Percentiles rank a stretch among this genome's conserved stretches.
These are phyloP conservation scores for Cyanoliseus patagonus DNA, from an alignment of 2,113 vertebrate genomes.

Conservation along the genomic window DNA sequence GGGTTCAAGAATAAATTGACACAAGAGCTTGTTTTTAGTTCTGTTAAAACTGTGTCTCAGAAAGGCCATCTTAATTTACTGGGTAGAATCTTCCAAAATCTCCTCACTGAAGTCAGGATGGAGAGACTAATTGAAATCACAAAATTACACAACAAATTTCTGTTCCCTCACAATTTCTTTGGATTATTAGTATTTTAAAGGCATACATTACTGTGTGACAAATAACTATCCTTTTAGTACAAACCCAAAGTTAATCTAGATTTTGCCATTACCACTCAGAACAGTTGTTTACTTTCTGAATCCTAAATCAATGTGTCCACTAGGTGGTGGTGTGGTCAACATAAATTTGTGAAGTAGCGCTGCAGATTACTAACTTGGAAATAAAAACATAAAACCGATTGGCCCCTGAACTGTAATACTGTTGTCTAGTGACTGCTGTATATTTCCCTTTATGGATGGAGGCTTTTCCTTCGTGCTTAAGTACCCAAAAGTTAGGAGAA, in stretches of 20 bases:
- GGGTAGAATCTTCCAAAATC: neutral
- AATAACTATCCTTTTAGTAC: neutral
- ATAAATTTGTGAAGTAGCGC: neutral
- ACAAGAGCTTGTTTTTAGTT: neutral
- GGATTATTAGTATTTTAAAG: neutral
- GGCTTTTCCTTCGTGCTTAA: neutral
- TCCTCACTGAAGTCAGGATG: neutral
- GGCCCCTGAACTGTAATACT: no score
- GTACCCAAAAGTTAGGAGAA: neutral
- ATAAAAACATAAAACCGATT: fast-evolving
- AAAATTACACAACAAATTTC: neutral
- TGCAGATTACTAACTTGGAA: neutral
- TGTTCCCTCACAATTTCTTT: neutral
- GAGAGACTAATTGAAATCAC: neutral
- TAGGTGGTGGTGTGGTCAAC: conserved; percentile 45
- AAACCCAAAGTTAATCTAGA: neutral
- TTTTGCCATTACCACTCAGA: fast-evolving
- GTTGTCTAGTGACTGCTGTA: neutral
- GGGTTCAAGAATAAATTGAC: neutral
- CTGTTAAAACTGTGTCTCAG: neutral
- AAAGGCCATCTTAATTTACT: neutral
- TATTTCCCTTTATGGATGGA: neutral
- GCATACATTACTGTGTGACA: no score
- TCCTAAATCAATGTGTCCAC: neutral
- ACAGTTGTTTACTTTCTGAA: neutral